phyloP scores from a whole-genome alignment of 2,113 vertebrate species.

The Neoarius graeffei region DNA sequence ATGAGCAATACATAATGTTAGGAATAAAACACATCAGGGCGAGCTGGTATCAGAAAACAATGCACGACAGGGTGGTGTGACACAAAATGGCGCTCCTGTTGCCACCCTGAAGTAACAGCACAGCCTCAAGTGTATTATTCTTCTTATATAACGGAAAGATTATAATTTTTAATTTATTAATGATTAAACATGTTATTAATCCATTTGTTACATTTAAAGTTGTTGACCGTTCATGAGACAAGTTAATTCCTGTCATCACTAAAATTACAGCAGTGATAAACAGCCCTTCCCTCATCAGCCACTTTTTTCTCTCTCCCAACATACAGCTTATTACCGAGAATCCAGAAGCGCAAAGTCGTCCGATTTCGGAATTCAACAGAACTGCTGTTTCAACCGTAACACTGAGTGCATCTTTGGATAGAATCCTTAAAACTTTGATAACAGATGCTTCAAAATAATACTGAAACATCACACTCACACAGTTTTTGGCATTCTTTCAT shows the following conservation, averaged over 20 bases:
- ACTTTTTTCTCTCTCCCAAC: neutral
- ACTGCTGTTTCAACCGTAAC: too few species aligned
- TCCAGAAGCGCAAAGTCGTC: too few species aligned
- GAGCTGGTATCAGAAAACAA: neutral
- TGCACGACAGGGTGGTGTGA: neutral
- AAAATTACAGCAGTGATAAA: neutral
- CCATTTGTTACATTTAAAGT: neutral
- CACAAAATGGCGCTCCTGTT: too few species aligned
- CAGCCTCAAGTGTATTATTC: neutral
- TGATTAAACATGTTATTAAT: neutral
- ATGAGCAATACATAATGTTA: neutral
- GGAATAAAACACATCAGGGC: neutral
- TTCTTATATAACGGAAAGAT: neutral
- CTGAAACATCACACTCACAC: neutral
- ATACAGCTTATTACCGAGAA: neutral
- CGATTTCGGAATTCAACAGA: neutral
- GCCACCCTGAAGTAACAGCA: too few species aligned
- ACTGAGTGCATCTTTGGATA: too few species aligned
- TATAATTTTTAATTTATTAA: neutral
- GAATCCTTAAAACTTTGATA: neutral
- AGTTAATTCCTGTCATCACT: neutral
- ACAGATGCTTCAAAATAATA: neutral
- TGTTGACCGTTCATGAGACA: neutral
- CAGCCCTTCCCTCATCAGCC: neutral
- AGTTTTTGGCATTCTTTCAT: neutral